phyloP scores from a whole-genome alignment of 2,113 vertebrate genomes.

The Ramphastos sulfuratus region DNA sequence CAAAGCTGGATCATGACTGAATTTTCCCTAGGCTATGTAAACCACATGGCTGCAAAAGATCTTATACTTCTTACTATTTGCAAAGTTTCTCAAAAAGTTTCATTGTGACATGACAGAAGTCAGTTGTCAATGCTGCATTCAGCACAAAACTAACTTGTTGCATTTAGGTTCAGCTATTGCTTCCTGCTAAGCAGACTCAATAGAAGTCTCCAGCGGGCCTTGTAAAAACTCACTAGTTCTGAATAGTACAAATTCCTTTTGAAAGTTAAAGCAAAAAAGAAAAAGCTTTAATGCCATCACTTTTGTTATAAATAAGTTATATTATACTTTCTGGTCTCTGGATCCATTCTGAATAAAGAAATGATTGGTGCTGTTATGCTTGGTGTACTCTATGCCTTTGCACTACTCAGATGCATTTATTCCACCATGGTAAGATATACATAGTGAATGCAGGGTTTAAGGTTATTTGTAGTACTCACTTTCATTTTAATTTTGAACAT shows the following conservation, averaged over 20 bases:
- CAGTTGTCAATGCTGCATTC: neutral
- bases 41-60: neutral
- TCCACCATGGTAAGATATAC: neutral
- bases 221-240: neutral
- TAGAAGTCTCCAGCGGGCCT: neutral
- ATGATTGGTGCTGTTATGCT: neutral
- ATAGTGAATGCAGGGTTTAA: neutral
- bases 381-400: neutral
- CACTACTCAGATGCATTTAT: neutral
- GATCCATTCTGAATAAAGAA: neutral
- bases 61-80: neutral
- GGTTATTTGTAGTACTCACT: neutral
- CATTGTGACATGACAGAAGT: neutral
- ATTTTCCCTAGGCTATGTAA: neutral
- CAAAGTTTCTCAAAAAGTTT: neutral
- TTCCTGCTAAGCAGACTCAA: neutral
- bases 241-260: neutral
- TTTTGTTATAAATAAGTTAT: neutral
- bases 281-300: neutral
- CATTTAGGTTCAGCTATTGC: neutral
- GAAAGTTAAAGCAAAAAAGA: neutral
- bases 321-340: neutral
- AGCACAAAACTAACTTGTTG: neutral
- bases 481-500: neutral
- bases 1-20: neutral